Base-by-base conservation (phyloP, 2,888 invertebrate genomes). In the Sinopyrophorus schimmeli region DNA sequence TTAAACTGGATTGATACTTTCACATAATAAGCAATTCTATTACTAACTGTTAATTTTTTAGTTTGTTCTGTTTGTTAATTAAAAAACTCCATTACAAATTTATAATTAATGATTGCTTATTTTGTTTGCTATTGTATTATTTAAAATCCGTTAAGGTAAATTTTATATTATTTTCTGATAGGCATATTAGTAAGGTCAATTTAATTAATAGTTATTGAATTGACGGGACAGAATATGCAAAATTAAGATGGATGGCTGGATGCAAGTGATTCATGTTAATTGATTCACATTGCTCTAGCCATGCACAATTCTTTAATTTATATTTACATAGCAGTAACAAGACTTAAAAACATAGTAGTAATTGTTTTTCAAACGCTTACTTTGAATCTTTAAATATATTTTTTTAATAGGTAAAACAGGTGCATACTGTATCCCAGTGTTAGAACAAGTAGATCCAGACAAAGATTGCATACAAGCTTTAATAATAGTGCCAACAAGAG, bases 401-500 rank as follows among this genome's bases (percentile, higher is more conserved):
- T 40, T 31, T 44, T 50, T 52, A 3, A 9, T 41, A 73, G 73
- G 73, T 48, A 99, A 99, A 81, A 99, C 99, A 70, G 99, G 99
- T 70, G 99, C 99, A 61, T 99, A 99, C 76, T 92, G 94, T 73
- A 98, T 99, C 77, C 99, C 99, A 66, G 91, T 97, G 63, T 80
- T 99, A 73, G 98, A 99, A 81, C 90, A 94, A 81, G 88, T 92
- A 67, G 89, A 91, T 76, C 83, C 89, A 50, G 83, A 83, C 70
- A 88, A 88, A 81, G 92, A 95, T 80, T 84, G 82, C 74, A 96
- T 99, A 73, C 98, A 98, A 83, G 98, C 96, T 67, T 80, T 99
- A 77, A 86, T 99, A 66, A 92, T 99, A 74, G 98, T 99, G 70
- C 99, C 99, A 58, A 99, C 99, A 53, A 82, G 99, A 78, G 99